Evolutionary conservation across 2,113 vertebrate species (phyloP), one percentile per base, ranked within the genome.

Genomic region (Cheilinus undulatus): DNA sequence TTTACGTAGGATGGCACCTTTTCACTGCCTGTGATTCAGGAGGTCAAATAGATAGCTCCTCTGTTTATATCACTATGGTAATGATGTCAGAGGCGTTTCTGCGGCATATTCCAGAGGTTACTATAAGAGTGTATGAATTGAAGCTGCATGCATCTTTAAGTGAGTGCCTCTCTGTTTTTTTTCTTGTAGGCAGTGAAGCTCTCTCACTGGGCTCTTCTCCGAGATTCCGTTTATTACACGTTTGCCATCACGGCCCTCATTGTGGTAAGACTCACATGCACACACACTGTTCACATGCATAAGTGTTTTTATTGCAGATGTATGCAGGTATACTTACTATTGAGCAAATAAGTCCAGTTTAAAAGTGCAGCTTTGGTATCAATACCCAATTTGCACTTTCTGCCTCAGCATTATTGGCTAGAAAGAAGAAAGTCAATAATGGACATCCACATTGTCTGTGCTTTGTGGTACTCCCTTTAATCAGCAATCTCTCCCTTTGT

Each of bases 231-330:
- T 40, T 98, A 95, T 84, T 98, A 98, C 86, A 98, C 94, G 0
- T 91, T 97, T 64, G 96, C 97, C 2, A 95, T 98, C 67, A 87
- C 93, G 0, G 96, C 96, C 0, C 96, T 98, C 72, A 98, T 98
- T 6, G 93, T 86, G 94, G 97, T 98, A 93, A 97, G n/a, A 19
- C 32, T 48, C 27, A 42, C 13, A 45, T 20, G 34, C 20, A 43
- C 17, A 19, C 1, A 24, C 36, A 36, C 45, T 27, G 11, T 10
- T 22, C 12, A 7, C n/a, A n/a, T 15, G 20, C 34, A 43, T 14
- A 53, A 30, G 63, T 20, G 40, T 14, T 5, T 13, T 8, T 20
- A 43, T 12, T 36, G 45, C 27, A 68, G 7, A 24, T 19, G 38
- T 45, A 52, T 32, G 19, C 22, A 51, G 22, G 22, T 7, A 23